Evolutionary conservation across 2,888 invertebrate genomes (phyloP), one percentile per base, ranked within the genome.

Genomic region (Steromphala cineraria): DNA sequence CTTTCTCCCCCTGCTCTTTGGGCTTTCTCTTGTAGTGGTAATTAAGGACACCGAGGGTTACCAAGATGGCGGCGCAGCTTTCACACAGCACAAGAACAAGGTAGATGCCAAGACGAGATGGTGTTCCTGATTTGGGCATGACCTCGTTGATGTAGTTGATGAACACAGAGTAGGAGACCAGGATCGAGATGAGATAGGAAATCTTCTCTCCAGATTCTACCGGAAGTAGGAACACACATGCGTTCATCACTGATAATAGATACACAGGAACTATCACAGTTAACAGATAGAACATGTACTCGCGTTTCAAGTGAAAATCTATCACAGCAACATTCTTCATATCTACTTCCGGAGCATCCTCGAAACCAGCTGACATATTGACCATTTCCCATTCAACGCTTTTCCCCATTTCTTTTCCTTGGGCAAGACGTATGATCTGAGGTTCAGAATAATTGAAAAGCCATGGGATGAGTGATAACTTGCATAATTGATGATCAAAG

Each of bases 141-240:
- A 80, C 67, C n/a, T 75, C 80, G 19, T 19, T 80, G 80, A 76
- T 28, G 67, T 40, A 80, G 67, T 67, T 62, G 67, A 74, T 40
- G 75, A 79, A 75, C 40, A 78, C 75, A 40, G 79, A 56, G 40
- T 75, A 78, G 19, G 79, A 31, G 53, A 81, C 28, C 24, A 62
- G 78, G 55, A 81, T 28, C 40, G 79, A 79, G 67, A 81, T 53
- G 53, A 75, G 67, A 53, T 75, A 75, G 36, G 77, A 81, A 40
- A 79, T 24, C 40, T 74, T 74, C 71, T 74, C 71, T 36, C 71
- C 71, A 0, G 71, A 36, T 36, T 74, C 71, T 1, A n/a, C 71
- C 13, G 71, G 71, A 28, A 74, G 46, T 19, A 74, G 46, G 71
- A 74, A 74, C 13, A 36, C 71, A 17, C 62, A 67, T 15, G 46